A percentile compares a stretch with the other conserved stretches of the same genome.
Evolutionary conservation across 2,113 vertebrate genomes (phyloP).

Genomic region (Aegithalos caudatus): DNA sequence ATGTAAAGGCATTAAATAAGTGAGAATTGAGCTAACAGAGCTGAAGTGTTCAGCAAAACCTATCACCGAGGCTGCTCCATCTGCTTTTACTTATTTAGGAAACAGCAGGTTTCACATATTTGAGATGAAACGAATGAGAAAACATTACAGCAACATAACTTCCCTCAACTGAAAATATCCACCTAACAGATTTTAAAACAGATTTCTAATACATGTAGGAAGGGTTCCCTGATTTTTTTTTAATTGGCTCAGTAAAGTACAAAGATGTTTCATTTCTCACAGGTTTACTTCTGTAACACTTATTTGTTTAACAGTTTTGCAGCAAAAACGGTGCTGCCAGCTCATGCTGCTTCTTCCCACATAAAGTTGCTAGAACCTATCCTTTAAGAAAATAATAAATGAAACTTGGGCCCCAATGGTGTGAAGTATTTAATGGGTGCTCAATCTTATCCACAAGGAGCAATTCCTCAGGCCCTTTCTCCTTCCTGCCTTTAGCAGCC

Average conservation of each 20-base stretch:
- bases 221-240: slow-evolving; percentile 67
- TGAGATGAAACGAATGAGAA: slow-evolving; percentile 68
- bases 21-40: slow-evolving; percentile 48
- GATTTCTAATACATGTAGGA: slow-evolving; percentile 71
- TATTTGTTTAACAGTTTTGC: slow-evolving; percentile 66
- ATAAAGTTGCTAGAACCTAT: neutral
- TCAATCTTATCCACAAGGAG: neutral
- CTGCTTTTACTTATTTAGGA: slow-evolving; percentile 72
- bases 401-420: neutral
- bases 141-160: slow-evolving; percentile 70
- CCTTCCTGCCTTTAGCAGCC: neutral
- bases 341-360: slow-evolving; percentile 29
- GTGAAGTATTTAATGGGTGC: neutral
- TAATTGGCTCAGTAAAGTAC: slow-evolving; percentile 65
- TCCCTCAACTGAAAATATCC: slow-evolving; percentile 64
- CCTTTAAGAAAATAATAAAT: neutral
- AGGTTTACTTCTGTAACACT: slow-evolving; percentile 67
- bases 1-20: slow-evolving; percentile 54
- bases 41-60: slow-evolving; percentile 60
- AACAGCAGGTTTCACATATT: slow-evolving; percentile 76
- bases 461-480: neutral
- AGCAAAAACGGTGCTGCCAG: slow-evolving; percentile 11
- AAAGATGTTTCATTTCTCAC: slow-evolving; percentile 66
- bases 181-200: slow-evolving; percentile 73
- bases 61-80: slow-evolving; percentile 63